Conservation (phyloP, 2,797 vertebrate species). For the Acanthurus lineatus region DNA sequence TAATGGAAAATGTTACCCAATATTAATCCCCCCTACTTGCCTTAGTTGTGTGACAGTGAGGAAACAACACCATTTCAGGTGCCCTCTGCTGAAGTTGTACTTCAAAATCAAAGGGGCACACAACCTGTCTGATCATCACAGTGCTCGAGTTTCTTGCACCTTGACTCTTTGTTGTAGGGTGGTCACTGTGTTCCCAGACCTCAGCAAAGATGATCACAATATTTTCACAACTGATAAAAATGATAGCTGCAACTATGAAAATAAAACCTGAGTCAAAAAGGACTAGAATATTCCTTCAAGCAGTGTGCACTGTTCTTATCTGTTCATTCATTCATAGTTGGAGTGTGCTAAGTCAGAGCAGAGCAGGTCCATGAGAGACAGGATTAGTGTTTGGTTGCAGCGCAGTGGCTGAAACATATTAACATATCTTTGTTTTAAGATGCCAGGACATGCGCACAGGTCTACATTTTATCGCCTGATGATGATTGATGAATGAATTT, state of each 20-base stretch:
- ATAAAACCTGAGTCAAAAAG: not conserved
- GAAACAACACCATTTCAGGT: not conserved
- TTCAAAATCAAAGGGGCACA: not conserved
- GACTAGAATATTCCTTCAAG: not conserved
- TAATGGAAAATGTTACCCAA: too few relatives aligned
- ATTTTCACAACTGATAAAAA: not conserved
- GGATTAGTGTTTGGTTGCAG: not conserved
- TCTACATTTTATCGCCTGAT: not conserved
- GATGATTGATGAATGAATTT: not conserved
- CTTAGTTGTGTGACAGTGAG: not conserved
- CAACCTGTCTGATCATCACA: conserved; percentile 4
- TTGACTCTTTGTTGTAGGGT: not conserved
- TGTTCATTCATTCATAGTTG: not conserved
- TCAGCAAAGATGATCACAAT: not conserved
- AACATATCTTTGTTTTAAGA: not conserved
- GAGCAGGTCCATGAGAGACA: not conserved
- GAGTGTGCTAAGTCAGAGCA: not conserved
- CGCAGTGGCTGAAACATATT: not conserved
- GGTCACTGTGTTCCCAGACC: not conserved
- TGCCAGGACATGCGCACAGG: not conserved
- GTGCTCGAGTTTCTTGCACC: not conserved
- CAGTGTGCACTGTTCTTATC: not conserved
- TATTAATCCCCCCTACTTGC: not conserved
- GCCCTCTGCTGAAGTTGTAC: not conserved
- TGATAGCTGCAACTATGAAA: not conserved